These are phyloP conservation scores for Capromys pilorides DNA, from an alignment of 2,797 vertebrate species.

Conservation along the genomic window DNA sequence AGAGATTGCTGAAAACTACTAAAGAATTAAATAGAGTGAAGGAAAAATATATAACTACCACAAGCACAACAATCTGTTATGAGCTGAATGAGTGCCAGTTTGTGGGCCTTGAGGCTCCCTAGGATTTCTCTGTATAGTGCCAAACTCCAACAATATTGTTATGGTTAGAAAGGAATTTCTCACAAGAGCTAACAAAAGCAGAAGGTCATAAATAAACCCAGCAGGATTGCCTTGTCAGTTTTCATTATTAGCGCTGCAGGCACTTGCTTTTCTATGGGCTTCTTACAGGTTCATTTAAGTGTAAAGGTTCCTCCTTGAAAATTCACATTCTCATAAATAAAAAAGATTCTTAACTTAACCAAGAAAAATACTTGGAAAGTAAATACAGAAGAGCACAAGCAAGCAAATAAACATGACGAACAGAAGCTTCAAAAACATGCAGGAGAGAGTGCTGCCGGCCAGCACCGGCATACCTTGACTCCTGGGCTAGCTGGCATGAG, in stretches of 20 bases:
- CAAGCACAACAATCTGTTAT: slow-evolving; percentile 81
- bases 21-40: slow-evolving; percentile 78
- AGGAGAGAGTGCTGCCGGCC: accelerated
- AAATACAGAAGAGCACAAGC: background rate
- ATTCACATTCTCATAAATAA: slow-evolving; percentile 85
- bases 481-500: slow-evolving; percentile 57
- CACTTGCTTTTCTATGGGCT: slow-evolving; percentile 86
- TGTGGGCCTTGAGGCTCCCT: slow-evolving; percentile 82
- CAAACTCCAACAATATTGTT: slow-evolving; percentile 87
- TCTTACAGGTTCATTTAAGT: slow-evolving; percentile 87
- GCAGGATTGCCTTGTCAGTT: slow-evolving; percentile 89
- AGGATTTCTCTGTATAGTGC: slow-evolving; percentile 85
- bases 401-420: background rate
- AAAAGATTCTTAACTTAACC: slow-evolving; percentile 79
- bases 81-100: slow-evolving; percentile 84
- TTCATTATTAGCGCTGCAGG: slow-evolving; percentile 89
- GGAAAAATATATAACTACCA: slow-evolving; percentile 74
- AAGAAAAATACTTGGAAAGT: slow-evolving; percentile 69
- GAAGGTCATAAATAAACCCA: slow-evolving; percentile 92
- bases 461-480: background rate
- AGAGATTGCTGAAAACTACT: slow-evolving; percentile 52
- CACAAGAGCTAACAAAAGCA: slow-evolving; percentile 90
- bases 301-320: slow-evolving; percentile 85
- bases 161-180: slow-evolving; percentile 89
- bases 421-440: accelerated